Conservation (phyloP, 2,797 vertebrate species). For the Numenius phaeopus region DNA sequence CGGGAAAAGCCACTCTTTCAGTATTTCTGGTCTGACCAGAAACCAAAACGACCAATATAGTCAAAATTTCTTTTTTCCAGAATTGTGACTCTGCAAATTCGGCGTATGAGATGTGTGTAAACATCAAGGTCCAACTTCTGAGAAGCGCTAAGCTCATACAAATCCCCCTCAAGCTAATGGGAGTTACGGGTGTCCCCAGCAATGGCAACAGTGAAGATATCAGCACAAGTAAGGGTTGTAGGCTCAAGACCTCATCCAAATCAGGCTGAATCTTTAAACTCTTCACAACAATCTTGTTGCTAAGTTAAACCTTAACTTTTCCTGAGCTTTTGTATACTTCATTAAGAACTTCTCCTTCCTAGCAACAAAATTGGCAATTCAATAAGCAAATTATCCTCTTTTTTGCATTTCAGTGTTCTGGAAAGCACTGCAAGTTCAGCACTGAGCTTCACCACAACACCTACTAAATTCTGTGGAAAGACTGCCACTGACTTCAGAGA, state of each 20-base stretch:
- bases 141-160: not conserved
- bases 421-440: not conserved
- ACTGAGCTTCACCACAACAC: not conserved
- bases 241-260: not conserved
- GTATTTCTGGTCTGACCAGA: not conserved
- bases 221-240: not conserved
- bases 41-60: not conserved
- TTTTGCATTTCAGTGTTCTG: not conserved
- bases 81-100: not conserved
- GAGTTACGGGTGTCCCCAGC: not conserved
- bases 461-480: not conserved
- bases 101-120: not conserved
- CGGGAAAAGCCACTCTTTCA: not conserved
- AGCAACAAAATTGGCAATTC: not conserved
- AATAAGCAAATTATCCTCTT: not conserved
- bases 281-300: not conserved
- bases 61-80: not conserved
- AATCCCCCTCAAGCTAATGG: not conserved
- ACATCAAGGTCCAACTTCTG: not conserved
- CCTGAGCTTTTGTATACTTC: not conserved
- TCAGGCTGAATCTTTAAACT: not conserved
- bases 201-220: not conserved
- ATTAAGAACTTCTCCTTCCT: not conserved
- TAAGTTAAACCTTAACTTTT: not conserved
- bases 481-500: not conserved